phyloP scores from a whole-genome alignment of 2,797 vertebrate species.

The Falco novaeseelandiae region DNA sequence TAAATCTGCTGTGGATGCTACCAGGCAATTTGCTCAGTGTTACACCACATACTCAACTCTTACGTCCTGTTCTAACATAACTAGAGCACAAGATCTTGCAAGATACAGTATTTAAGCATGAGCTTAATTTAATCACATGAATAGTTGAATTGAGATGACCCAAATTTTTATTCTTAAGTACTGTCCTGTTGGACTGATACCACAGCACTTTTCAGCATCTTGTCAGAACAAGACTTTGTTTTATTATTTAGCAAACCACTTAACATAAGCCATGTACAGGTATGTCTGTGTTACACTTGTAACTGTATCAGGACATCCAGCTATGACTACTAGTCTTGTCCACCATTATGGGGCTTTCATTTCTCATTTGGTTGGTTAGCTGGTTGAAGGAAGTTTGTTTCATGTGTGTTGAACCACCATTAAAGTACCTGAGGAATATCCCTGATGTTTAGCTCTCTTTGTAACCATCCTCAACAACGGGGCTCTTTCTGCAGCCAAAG shows the following conservation, averaged over 20 bases:
- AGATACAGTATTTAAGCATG: background rate
- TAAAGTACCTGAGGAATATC: background rate
- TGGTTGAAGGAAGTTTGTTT: background rate
- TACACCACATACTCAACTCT: background rate
- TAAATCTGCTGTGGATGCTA: background rate
- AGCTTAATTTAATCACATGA: background rate
- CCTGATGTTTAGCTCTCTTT: background rate
- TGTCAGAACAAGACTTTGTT: background rate
- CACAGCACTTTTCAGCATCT: background rate
- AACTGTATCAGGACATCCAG: background rate
- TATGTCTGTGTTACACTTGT: background rate
- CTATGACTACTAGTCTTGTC: background rate
- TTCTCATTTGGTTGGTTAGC: background rate
- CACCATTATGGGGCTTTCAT: background rate
- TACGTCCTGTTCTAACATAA: background rate
- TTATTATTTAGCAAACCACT: background rate
- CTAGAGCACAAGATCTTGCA: background rate
- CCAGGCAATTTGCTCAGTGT: background rate
- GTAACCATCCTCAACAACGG: background rate
- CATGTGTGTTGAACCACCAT: background rate
- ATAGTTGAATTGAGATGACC: background rate
- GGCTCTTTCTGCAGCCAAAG: background rate
- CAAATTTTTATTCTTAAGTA: background rate
- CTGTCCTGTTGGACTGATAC: background rate
- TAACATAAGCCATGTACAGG: background rate